Base-by-base conservation (phyloP, 2,797 vertebrate genomes). In the Melanotaenia nigrans region DNA sequence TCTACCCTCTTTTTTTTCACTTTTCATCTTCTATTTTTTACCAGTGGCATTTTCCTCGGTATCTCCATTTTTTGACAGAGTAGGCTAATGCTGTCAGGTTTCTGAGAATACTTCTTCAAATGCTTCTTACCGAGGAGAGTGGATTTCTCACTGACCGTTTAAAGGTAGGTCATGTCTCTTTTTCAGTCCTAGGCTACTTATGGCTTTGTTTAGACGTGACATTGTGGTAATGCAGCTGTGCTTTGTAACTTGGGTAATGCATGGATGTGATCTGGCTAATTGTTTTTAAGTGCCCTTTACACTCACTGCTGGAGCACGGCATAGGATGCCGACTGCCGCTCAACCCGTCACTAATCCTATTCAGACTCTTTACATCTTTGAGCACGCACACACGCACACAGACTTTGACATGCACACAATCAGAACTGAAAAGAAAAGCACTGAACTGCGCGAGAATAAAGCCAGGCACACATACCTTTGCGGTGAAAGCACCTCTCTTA, bases 71-170 rank as follows among this genome's bases (percentile, higher is more conserved):
- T 88, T 90, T 95, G 92, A 95, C 94, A 94, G 91, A 91, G 47
- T 51, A 51, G 47, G n/a, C 90, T 95, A 94, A 95, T 94, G 94
- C 95, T 94, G 93, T 93, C 92, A 87, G 87, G 87, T 91, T 94
- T 95, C 90, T 95, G 94, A 96, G 95, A 96, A 95, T 96, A 96
- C 85, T 87, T 96, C 96, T 96, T 96, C 94, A 92, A 92, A 98
- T 98, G 96, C 96, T 96, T 95, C 95, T 96, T 91, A 92, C 94
- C 89, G 93, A 89, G 91, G 90, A 96, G 96, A 95, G 95, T 94
- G 94, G 92, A 96, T 92, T 96, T 95, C 94, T 95, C 92, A 93
- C 93, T 94, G 94, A 91, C 94, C 96, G 85, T 96, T 95, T 90
- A 89, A 95, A 99, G 97, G 97, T 99, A 98, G 94, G 97, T 97